Percentiles rank a stretch among this genome's conserved stretches.
phyloP scores from a whole-genome alignment of 2,113 vertebrate species.

The Hylia prasina region DNA sequence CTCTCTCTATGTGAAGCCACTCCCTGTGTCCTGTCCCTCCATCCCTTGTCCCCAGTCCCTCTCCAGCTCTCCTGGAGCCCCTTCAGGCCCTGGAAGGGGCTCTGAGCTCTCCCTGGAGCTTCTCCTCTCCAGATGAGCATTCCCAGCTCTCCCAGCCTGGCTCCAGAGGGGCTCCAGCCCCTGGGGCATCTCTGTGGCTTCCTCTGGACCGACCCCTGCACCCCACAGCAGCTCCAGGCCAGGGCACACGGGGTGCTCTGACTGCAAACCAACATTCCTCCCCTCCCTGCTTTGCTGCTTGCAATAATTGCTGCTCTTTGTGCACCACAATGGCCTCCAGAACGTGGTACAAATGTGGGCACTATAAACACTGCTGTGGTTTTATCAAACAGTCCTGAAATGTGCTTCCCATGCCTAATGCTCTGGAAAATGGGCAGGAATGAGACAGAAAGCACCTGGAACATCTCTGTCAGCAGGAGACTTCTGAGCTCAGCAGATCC shows the following conservation, averaged over 20 bases:
- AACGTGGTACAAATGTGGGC: background rate
- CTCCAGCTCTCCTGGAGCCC: background rate
- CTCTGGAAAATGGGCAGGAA: background rate
- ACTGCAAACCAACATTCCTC: background rate
- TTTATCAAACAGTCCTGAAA: background rate
- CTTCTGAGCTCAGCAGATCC: background rate
- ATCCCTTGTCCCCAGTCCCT: background rate
- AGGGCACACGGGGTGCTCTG: background rate
- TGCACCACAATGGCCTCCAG: background rate
- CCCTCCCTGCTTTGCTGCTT: background rate
- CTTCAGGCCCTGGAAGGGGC: background rate
- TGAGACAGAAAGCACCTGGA: background rate
- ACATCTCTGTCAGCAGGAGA: background rate
- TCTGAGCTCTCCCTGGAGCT: background rate
- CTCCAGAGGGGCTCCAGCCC: background rate
- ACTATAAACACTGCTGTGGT: background rate
- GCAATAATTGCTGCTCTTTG: background rate
- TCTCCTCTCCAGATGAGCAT: rapidly evolving
- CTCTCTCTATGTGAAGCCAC: background rate
- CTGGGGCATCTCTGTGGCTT: rapidly evolving
- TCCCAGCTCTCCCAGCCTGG: background rate
- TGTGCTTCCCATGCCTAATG: background rate
- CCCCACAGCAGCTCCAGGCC: background rate
- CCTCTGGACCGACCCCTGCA: background rate
- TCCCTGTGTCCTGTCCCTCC: background rate